A percentile compares a stretch with the other conserved stretches of the same genome.
phyloP scores from a whole-genome alignment of 2,113 vertebrate species.

The Cromileptes altivelis region DNA sequence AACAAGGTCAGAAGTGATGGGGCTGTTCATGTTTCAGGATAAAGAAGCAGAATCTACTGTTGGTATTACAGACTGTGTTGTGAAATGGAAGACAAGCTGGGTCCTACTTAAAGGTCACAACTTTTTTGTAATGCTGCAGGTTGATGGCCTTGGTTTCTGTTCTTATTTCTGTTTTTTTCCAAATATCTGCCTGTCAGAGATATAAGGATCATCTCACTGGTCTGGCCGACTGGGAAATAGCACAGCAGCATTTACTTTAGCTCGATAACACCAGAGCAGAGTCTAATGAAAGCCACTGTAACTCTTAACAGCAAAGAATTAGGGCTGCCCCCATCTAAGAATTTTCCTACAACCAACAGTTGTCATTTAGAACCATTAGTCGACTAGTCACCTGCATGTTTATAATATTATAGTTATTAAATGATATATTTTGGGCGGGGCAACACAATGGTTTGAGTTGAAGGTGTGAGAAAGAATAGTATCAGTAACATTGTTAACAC shows the following conservation, averaged over 20 bases:
- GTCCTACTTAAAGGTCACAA: neutral
- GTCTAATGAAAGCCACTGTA: neutral
- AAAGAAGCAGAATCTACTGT: neutral
- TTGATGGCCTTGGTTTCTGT: neutral
- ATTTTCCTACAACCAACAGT: no score
- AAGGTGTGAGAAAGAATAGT: no score
- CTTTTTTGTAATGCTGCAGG: constrained; percentile 7
- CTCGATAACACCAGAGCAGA: neutral
- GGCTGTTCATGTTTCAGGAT: constrained; percentile 29
- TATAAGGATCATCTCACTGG: neutral
- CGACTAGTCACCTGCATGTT: no score
- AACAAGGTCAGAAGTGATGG: constrained; percentile 62
- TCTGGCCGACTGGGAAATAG: neutral
- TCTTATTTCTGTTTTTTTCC: constrained; percentile 1
- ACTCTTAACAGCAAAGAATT: neutral
- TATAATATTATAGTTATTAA: no score
- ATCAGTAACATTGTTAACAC: no score
- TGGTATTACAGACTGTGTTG: neutral
- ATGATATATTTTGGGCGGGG: no score
- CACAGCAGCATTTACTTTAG: neutral
- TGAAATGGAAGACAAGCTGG: constrained; percentile 2
- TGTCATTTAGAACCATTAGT: no score
- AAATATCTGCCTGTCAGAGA: neutral
- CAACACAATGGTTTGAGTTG: no score
- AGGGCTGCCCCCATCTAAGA: no score